Base-by-base conservation (phyloP, 2,113 vertebrate genomes). In the Chloebia gouldiae region DNA sequence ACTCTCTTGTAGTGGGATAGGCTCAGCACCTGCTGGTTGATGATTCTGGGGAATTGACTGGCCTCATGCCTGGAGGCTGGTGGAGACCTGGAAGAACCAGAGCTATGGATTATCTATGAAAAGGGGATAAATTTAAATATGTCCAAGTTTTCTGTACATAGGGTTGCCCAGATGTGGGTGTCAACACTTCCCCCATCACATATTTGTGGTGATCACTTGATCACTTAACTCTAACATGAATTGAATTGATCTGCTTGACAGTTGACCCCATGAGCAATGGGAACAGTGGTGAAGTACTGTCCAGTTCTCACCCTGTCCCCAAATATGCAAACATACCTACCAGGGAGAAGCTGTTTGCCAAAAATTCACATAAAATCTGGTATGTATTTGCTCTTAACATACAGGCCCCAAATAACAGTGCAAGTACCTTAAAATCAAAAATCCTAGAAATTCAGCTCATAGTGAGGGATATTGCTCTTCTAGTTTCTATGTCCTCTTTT, bases 41-140 rank as follows among this genome's bases (percentile, higher is more conserved):
- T 17, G 1, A 23, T 80, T 78, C 33, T 53, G 54, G 23, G n/a
- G 71, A 22, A 16, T 0, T 28, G 71, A 13, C 15, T 14, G 47
- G 23, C 50, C n/a, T 63, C n/a, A 59, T 75, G 63, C 6, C 31
- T 4, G 45, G 21, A 17, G 65, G 51, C 70, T 73, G 30, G 17
- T 88, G 80, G 45, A 87, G 66, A 42, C n/a, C 13, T 44, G 15
- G 44, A 63, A 72, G 49, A 68, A 13, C 17, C 20, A 78, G 21
- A 79, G 33, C 47, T n/a, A 1, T 3, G 28, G 61, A 31, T 27
- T 92, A 47, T 22, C 49, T 88, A 0, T 4, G 59, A 72, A 51
- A 77, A 84, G 28, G 23, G 39, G 15, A 33, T 57, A 37, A 63
- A 40, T 93, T 91, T 54, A 95, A 92, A 71, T 53, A 70, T 25